Evolutionary conservation across 1,140 invertebrate species (phyloP).

Genomic region (Batillaria attramentaria): DNA sequence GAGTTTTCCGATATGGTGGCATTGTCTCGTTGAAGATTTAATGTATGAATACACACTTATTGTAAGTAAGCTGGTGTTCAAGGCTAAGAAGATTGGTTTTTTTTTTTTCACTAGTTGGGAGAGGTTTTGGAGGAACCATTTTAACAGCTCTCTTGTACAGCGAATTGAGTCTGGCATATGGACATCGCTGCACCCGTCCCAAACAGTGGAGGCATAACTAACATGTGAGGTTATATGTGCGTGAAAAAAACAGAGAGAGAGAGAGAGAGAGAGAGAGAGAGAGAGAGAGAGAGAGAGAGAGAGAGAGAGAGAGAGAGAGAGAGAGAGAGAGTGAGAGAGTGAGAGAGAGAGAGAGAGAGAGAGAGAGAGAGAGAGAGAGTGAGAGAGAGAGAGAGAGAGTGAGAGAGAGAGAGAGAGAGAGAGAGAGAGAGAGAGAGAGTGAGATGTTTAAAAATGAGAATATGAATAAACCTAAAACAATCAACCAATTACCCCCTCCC

Average conservation of each 20-base stretch:
- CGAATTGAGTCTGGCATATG: too few species aligned
- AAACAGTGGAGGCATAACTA: too few species aligned
- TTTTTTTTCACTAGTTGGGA: too few species aligned
- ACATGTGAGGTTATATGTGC: not conserved
- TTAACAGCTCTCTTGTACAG: too few species aligned
- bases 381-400: slow-evolving; percentile 17
- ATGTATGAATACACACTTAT: too few species aligned
- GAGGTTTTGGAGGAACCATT: too few species aligned
- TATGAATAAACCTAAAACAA: not conserved
- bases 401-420: slow-evolving; percentile 18
- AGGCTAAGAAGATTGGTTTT: too few species aligned
- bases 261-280: slow-evolving; percentile 21
- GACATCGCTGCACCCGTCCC: too few species aligned
- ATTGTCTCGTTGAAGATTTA: too few species aligned
- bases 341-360: slow-evolving; percentile 15
- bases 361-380: slow-evolving; percentile 15
- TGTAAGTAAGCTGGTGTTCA: too few species aligned
- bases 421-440: not conserved
- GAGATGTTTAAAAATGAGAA: not conserved
- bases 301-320: slow-evolving; percentile 20
- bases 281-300: slow-evolving; percentile 15
- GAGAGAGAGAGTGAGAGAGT: slow-evolving; percentile 14
- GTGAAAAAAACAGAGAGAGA: slow-evolving; percentile 1
- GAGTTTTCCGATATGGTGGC: too few species aligned
- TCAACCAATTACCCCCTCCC: not conserved